Evolutionary conservation across 2,797 vertebrate genomes (phyloP).

Genomic region (Odontamblyopus lacepedii): DNA sequence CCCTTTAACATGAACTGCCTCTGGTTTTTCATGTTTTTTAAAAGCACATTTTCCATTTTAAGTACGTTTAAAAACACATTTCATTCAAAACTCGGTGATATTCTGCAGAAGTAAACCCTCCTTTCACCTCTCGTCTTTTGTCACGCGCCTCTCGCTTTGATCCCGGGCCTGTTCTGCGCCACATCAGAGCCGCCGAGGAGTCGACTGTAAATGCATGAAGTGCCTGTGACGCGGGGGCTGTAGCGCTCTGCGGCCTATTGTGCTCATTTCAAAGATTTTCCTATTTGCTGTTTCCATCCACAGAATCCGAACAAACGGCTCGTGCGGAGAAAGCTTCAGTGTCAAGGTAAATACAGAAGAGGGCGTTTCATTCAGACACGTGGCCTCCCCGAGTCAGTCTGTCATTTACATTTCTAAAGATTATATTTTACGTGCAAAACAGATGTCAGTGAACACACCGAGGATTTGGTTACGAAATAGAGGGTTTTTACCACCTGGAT

Average conservation of each 20-base stretch:
- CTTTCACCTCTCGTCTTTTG: not conserved
- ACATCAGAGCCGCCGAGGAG: not conserved
- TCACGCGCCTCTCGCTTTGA: not conserved
- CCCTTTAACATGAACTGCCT: no score
- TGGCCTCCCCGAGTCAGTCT: constrained; percentile 60
- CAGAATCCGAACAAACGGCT: constrained; percentile 38
- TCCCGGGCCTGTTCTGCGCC: not conserved
- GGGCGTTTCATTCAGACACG: constrained; percentile 55
- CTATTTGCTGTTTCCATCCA: constrained; percentile 28
- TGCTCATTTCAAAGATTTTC: not conserved
- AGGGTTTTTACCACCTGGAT: constrained; percentile 51
- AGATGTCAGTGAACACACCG: constrained; percentile 51
- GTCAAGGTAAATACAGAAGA: constrained; percentile 64
- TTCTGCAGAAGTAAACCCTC: not conserved
- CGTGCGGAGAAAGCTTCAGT: constrained; percentile 40
- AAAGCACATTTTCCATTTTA: not conserved
- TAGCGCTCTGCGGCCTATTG: not conserved
- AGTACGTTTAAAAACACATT: not conserved
- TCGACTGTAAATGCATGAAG: not conserved
- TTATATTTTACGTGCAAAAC: constrained; percentile 44
- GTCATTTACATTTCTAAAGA: constrained; percentile 72
- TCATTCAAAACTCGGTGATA: not conserved
- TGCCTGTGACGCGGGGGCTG: no score
- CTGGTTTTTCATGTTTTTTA: no score
- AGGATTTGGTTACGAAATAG: constrained; percentile 32